Percentiles rank a stretch among this genome's conserved stretches.
phyloP scores from a whole-genome alignment of 2,797 vertebrate species.

The Rhynchotus rufescens region DNA sequence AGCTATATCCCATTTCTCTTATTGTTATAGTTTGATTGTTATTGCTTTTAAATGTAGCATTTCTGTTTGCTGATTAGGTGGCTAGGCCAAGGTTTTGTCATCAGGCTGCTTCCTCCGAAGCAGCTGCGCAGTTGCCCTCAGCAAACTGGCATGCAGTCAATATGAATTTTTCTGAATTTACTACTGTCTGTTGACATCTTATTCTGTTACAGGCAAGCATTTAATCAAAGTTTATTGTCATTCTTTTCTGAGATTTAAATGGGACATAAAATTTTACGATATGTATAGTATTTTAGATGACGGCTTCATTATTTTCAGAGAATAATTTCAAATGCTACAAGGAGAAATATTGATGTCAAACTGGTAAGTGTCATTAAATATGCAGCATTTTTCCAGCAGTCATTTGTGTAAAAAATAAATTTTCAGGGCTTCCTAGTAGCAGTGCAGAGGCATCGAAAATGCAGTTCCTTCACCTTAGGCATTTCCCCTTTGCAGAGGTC shows the following conservation, averaged over 20 bases:
- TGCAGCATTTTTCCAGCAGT: conserved; percentile 45
- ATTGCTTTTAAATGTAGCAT: conserved; percentile 42
- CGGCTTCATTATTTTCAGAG: conserved; percentile 77
- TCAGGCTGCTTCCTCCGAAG: conserved; percentile 19
- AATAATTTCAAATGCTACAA: conserved; percentile 65
- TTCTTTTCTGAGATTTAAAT: conserved; percentile 79
- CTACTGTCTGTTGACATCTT: conserved; percentile 65
- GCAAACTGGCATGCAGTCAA: conserved; percentile 60
- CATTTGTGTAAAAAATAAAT: conserved; percentile 42
- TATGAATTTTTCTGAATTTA: conserved; percentile 70
- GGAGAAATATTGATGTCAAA: conserved; percentile 69
- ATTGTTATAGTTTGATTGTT: conserved; percentile 54
- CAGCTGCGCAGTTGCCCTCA: conserved; percentile 57
- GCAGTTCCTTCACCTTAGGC: not conserved
- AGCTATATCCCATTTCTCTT: conserved; percentile 22
- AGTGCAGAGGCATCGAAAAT: not conserved
- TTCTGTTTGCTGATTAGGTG: conserved; percentile 48
- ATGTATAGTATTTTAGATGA: conserved; percentile 74
- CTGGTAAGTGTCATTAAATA: conserved; percentile 71
- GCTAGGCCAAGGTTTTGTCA: conserved; percentile 30
- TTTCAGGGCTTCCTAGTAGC: not conserved
- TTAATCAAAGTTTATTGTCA: conserved; percentile 80
- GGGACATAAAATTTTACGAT: conserved; percentile 78
- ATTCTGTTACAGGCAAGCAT: conserved; percentile 73
- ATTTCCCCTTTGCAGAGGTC: not conserved